Evolutionary conservation across 2,888 invertebrate species (phyloP).

Genomic region (Pseudoips prasinana): DNA sequence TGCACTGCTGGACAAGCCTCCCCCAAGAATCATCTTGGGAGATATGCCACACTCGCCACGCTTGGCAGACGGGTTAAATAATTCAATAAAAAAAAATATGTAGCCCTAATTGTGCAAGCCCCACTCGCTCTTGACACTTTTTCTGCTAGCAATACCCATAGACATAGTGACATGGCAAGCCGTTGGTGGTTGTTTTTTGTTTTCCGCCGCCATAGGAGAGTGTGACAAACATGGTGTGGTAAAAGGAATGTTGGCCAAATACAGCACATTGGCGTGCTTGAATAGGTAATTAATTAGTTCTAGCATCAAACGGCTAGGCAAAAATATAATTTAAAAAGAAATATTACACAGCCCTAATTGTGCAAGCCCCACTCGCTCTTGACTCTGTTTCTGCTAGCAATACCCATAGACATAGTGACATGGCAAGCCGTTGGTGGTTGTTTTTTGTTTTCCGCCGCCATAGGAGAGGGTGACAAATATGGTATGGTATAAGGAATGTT

Average conservation of each 20-base stretch:
- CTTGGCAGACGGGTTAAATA: too few species aligned
- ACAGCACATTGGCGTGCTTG: constrained; percentile 40
- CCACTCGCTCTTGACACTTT: too few species aligned
- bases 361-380: too few species aligned
- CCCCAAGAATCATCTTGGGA: too few species aligned
- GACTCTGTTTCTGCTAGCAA: too few species aligned
- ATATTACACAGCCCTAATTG: too few species aligned
- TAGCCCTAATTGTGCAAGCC: too few species aligned
- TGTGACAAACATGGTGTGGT: constrained; percentile 31
- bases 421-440: constrained; percentile 16
- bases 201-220: constrained; percentile 22
- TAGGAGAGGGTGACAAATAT: constrained; percentile 35
- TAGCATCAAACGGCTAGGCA: constrained; percentile 32
- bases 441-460: constrained; percentile 21
- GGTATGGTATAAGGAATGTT: constrained; percentile 23
- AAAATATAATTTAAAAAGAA: too few species aligned
- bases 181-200: constrained; percentile 25
- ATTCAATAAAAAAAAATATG: too few species aligned
- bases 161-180: constrained; percentile 9
- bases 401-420: constrained; percentile 9
- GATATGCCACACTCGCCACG: too few species aligned
- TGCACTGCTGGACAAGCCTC: too few species aligned
- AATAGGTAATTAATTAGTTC: constrained; percentile 48
- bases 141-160: too few species aligned
- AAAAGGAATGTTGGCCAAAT: constrained; percentile 35